Evolutionary conservation across 2,888 invertebrate genomes (phyloP), one percentile per base, ranked within the genome.

Genomic region (Heteromyza rotundicornis): DNA sequence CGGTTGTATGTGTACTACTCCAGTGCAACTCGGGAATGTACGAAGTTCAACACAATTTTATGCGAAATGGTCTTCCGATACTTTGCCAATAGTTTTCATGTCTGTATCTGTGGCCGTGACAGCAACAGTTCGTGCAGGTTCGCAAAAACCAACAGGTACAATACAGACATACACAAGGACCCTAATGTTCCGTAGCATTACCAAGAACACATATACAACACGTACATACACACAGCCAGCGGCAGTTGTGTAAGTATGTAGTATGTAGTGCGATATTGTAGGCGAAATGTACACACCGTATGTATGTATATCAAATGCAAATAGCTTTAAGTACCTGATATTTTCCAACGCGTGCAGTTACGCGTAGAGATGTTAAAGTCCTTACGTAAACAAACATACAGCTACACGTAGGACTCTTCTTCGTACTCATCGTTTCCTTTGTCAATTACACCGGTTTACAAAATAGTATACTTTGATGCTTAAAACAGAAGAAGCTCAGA

Each of bases 271-370:
- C 14, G 40, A 27, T n/a, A n/a, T n/a, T n/a, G n/a, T n/a, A n/a
- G n/a, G n/a, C n/a, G n/a, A n/a, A n/a, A n/a, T n/a, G n/a, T n/a
- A n/a, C n/a, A n/a, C n/a, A n/a, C 47, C 14, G 47, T 2, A 19
- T 40, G 40, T 40, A 14, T 14, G 47, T 17, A 19, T 47, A 20
- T 47, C 47, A 19, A 22, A 22, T 14, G 36, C 51, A 56, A 19
- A 60, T 24, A 52, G 27, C 56, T 60, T 35, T 40, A 60, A 60
- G 56, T 51, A 60, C 40, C 60, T 32, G 40, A 60, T 60, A 17
- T 53, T 59, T 20, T 19, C 44, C 47, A 27, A 36, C 12, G 14
- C 5, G 27, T 27, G 10, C 12, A 40, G 40, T 3, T 36, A 23
- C 59, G 35, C 24, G 47, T 10, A 40, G 5, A 40, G n/a, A 19